Evolutionary conservation across 2,113 vertebrate genomes (phyloP), one percentile per base, ranked within the genome.

Genomic region (Brachionichthys hirsutus): DNA sequence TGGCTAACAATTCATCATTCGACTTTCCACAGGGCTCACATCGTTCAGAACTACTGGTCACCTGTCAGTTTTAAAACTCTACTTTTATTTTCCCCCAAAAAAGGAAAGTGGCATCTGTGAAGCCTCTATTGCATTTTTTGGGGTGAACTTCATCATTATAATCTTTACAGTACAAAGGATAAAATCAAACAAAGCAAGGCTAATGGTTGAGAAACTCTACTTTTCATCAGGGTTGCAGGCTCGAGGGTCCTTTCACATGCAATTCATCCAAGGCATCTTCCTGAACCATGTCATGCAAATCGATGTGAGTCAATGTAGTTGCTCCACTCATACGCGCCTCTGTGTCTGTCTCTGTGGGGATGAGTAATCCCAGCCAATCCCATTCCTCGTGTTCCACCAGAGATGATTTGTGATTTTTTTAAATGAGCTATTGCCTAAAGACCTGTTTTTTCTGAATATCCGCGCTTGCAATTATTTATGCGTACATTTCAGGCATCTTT

Each of bases 341-440:
- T 40, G 48, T 53, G 54, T 71, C 63, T 64, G 79, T 79, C 77
- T 86, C 72, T 42, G 15, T 18, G 38, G 45, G 60, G 67, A 69
- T 80, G 77, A 88, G 75, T 82, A 80, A 83, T 81, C 69, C 61
- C 42, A 45, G 79, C 75, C 70, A 73, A 30, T 30, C 64, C 61
- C 80, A 69, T 77, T 79, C 67, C 70, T 75, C n/a, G 73, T 82
- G 70, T 83, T 82, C 50, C 54, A 73, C 58, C 49, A 50, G 13
- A 13, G 62, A 75, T 76, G 74, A 82, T 81, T 86, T 75, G 71
- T 64, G 66, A 57, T 62, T 69, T 56, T 74, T 49, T 30, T 30
- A 40, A 30, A 30, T 30, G 24, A 30, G 24, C 17, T 19, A 56
- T 64, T 73, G 57, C 52, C 67, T 52, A 51, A 68, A 70, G 49